These are phyloP conservation scores for Darevskia mixta DNA, from an alignment of 2,797 vertebrate species.

Conservation along the genomic window DNA sequence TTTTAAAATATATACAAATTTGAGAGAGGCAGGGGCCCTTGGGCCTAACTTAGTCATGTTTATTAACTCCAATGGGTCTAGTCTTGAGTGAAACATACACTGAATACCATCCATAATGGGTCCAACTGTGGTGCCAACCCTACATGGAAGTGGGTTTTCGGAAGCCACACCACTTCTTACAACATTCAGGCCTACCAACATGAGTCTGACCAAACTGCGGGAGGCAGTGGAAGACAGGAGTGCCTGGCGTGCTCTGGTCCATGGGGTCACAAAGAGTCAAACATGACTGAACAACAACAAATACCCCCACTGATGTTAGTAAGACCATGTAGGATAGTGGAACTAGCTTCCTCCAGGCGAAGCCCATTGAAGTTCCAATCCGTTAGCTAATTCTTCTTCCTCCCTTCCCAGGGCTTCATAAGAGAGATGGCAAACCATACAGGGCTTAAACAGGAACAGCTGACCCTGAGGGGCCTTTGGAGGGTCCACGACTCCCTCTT, in stretches of 20 bases:
- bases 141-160: neutral
- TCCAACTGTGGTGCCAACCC: too few species aligned
- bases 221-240: too few species aligned
- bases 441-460: conserved; percentile 80
- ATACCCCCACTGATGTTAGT: neutral
- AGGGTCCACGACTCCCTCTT: conserved; percentile 85
- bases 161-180: neutral
- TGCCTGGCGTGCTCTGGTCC: too few species aligned
- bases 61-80: too few species aligned
- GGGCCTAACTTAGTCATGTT: too few species aligned
- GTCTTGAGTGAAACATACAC: too few species aligned
- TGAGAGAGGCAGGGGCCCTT: too few species aligned
- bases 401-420: conserved; percentile 78
- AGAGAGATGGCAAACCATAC: conserved; percentile 81
- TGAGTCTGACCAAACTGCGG: too few species aligned
- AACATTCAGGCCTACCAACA: neutral
- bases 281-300: too few species aligned
- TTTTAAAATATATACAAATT: too few species aligned
- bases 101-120: too few species aligned
- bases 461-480: conserved; percentile 83
- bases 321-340: neutral
- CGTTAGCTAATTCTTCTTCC: neutral
- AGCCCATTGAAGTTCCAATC: neutral
- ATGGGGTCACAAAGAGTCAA: too few species aligned
- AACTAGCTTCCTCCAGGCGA: neutral